Evolutionary conservation across 2,113 vertebrate genomes (phyloP), one percentile per base, ranked within the genome.

Genomic region (Strix uralensis): DNA sequence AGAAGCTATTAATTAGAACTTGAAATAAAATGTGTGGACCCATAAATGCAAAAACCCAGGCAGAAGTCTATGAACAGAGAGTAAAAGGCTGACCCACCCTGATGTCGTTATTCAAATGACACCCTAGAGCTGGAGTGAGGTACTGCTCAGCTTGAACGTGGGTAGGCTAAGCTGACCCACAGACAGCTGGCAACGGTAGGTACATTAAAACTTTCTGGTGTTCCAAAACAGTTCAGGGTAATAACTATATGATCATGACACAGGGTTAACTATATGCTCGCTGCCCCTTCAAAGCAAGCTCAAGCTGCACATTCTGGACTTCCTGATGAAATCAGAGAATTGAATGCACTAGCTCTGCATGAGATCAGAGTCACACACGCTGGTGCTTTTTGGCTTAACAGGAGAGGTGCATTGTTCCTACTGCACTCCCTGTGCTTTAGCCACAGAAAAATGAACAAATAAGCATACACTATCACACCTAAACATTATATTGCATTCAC

Each of bases 191-290:
- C 55, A 75, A 19, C 13, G 15, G 18, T 3, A 49, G 10, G 21
- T 23, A 32, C n/a, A 49, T 44, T 32, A 42, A 67, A 69, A 69
- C 23, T 72, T 82, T 81, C 21, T 47, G 12, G 10, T 46, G 44
- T 54, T 88, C 38, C 69, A 54, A 36, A 82, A 29, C 32, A 32
- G 32, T 70, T 81, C 51, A 49, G 10, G 26, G 22, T 77, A 71
- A 63, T n/a, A 74, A 38, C 6, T 69, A 20, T 15, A 40, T 16
- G 25, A 44, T 52, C 3, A 9, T 30, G 27, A 30, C 42, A 67
- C 10, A 29, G 22, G 40, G n/a, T 15, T 38, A 66, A 34, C 51
- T 59, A 7, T 34, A 59, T 2, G 0, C 7, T 72, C 1, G 1
- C 34, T 54, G 59, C 59, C 8, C 19, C 30, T 65, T 82, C 49